Base-by-base conservation (phyloP, 2,113 vertebrate species). In the Cricetomys ansorgei region DNA sequence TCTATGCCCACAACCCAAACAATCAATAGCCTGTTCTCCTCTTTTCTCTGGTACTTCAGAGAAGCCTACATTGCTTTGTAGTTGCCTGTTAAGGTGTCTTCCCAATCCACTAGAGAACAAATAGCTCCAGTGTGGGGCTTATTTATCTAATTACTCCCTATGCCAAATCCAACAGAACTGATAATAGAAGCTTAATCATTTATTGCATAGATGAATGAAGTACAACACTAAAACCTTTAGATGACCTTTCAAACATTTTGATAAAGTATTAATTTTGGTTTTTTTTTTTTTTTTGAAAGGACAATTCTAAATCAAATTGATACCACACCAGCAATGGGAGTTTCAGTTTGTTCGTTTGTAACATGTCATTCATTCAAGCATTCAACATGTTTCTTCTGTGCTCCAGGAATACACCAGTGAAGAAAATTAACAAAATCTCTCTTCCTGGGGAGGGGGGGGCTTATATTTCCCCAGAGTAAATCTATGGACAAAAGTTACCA, bases 181-280 rank as follows among this genome's bases (percentile, higher is more conserved):
- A 62, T 75, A 45, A 93, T 12, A 8, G 48, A 80, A 84, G 12
- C 57, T 86, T 87, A 64, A 76, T 79, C 67, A 79, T 76, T 65
- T 92, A 43, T 9, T 92, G 72, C 87, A 92, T 12, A 91, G 65
- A 48, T 91, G 23, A 64, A 65, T 92, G 34, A 64, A 94, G 29
- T 64, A 79, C 92, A 76, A 91, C 23, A 92, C 37, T 55, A 79
- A 91, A 94, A 91, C 81, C 45, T 85, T 79, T 50, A 65, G 7
- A n/a, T 43, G 15, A 37, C 15, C 85, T 91, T 85, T 81, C 50
- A 73, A 80, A 53, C 81, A 95, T 73, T 95, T 53, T 72, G 50
- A 81, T 50, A 75, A 79, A 50, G 83, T 15, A 69, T 23, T 73
- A 23, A n/a, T 65, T 86, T 31, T 48, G 27, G n/a, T n/a, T n/a